Conservation (phyloP, 2,113 vertebrate species). For the Saguinus midas region DNA sequence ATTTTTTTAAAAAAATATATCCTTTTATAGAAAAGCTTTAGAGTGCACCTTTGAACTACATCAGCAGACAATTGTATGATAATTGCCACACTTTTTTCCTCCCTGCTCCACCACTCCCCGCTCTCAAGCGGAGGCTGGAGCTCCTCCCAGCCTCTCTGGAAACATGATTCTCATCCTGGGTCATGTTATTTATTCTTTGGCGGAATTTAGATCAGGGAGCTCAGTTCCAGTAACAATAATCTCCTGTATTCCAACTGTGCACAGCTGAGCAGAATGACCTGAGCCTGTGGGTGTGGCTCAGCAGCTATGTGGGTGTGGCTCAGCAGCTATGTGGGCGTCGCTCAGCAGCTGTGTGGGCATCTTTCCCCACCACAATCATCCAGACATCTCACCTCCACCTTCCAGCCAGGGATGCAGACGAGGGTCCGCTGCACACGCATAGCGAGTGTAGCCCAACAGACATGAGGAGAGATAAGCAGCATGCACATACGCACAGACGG, state of each 20-base stretch:
- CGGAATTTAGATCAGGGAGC: neutral
- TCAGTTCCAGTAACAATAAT: neutral
- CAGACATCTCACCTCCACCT: neutral
- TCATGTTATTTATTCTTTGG: neutral
- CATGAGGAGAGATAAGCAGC: neutral
- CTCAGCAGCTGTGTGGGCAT: neutral
- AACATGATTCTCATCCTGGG: neutral
- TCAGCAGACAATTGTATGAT: neutral
- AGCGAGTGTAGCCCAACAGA: neutral
- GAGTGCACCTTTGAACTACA: neutral
- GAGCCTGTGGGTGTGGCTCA: neutral
- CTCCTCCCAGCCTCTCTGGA: neutral
- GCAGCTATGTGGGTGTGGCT: neutral
- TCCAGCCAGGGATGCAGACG: neutral
- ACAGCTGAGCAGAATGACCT: neutral
- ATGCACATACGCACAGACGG: neutral
- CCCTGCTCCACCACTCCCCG: fast-evolving
- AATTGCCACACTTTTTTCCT: neutral
- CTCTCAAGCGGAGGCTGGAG: no score
- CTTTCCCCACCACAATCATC: neutral
- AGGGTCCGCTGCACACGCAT: neutral
- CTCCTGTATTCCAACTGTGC: neutral
- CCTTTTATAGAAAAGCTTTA: neutral
- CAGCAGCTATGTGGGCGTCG: no score
- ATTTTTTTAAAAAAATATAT: neutral